phyloP scores from a whole-genome alignment of 2,113 vertebrate genomes.

The Morphnarchus princeps region DNA sequence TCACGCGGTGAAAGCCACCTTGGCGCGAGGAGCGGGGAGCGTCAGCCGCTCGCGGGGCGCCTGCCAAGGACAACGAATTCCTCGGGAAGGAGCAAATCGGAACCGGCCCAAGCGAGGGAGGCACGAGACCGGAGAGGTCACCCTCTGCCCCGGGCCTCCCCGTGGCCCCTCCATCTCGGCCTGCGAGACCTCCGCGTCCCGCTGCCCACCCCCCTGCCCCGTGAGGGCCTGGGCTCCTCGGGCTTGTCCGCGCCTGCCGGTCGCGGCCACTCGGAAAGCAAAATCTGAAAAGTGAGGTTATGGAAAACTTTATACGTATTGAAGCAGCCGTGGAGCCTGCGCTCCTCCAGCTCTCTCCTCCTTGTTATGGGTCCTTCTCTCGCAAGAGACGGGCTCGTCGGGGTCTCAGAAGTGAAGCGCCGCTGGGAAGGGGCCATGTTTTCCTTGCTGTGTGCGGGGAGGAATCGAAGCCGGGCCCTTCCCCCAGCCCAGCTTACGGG shows the following conservation, averaged over 20 bases:
- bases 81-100: constrained; percentile 27
- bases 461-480: neutral
- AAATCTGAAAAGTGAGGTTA: neutral
- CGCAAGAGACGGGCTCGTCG: rapidly evolving
- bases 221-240: rapidly evolving
- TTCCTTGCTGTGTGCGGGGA: neutral
- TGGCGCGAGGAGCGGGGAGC: neutral
- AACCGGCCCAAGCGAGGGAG: constrained; percentile 28
- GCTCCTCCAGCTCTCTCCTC: neutral
- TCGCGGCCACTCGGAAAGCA: neutral
- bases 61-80: constrained; percentile 61
- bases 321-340: rapidly evolving
- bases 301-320: neutral
- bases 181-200: rapidly evolving
- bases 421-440: neutral
- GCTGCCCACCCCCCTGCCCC: rapidly evolving
- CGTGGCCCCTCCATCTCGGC: rapidly evolving
- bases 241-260: rapidly evolving
- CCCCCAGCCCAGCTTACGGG: neutral
- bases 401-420: neutral
- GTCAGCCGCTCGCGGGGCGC: neutral
- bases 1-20: neutral
- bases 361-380: neutral
- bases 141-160: neutral
- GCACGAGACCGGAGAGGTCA: constrained; percentile 44